Base-by-base conservation (phyloP, 1,140 invertebrate species). In the Sminthurinus signatus region DNA sequence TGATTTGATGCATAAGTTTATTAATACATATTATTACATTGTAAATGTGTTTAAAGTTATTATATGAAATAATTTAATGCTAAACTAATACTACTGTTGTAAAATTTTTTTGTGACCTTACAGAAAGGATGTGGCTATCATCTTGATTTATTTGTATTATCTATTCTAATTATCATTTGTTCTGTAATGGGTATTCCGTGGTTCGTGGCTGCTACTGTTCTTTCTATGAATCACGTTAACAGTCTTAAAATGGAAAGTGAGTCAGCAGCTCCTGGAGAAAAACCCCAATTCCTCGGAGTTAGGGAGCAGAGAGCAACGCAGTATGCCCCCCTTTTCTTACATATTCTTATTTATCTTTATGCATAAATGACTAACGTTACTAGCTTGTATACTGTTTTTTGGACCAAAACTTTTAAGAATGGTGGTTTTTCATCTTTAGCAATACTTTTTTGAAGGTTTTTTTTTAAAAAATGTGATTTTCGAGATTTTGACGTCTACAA, bases 151-250 rank as follows among this genome's bases (percentile, higher is more conserved):
- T 92, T 98, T 74, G 80, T 98, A 17, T 79, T 99, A 50, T 85
- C 91, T 0, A 84, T 95, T 52, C 78, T 97, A 23, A 97, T 98
- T 68, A 81, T 88, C 64, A 83, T 97, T 55, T 96, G 93, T 76
- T 96, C 95, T 1, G 73, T 94, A 0, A 87, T 98, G 83, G 95
- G 95, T 14, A 77, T 98, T 36, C 95, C 95, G 0, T 96, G 94
- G 90, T 96, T 96, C 75, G 89, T 91, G 1, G 64, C 68, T 28
- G 64, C 64, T 15, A 69, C 61, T 1, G 96, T 99, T 1, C 80
- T 98, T 1, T 97, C 95, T 56, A 98, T 99, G 71, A 98, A 96
- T 75, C 96, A 99, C 75, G 95, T 99, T 1, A 96, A 97, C 77
- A 96, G 93, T 2, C 79, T 99, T 60, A 98, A 96, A 80, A 80